A percentile compares a stretch with the other conserved stretches of the same genome.
Evolutionary conservation across 37 sponge, comb jelly and placozoan species (phyloP).

Genomic region (Eunapius fragilis): DNA sequence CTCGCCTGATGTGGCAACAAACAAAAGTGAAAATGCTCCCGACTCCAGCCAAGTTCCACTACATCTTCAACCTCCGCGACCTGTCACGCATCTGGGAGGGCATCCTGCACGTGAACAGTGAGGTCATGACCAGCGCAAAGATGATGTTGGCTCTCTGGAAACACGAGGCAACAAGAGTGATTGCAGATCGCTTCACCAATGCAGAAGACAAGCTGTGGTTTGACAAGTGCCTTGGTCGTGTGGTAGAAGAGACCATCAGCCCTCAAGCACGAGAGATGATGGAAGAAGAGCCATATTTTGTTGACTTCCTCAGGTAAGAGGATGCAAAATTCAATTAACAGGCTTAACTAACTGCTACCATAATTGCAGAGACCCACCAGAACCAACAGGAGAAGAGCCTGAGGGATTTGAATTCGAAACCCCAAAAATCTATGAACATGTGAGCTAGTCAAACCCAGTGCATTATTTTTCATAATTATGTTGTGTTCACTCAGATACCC

Average conservation of each 20-base stretch:
- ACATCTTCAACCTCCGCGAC: conserved; percentile 98
- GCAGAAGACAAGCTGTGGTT: conserved; percentile 95
- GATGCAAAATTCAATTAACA: background rate
- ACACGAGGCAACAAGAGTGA: conserved; percentile 93
- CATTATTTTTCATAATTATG: background rate
- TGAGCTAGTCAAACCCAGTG: conserved; percentile 26
- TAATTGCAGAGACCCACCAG: conserved; percentile 85
- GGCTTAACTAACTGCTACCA: background rate
- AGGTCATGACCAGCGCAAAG: conserved; percentile 35
- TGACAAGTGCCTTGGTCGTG: conserved; percentile 49
- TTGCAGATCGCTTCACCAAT: conserved; percentile 97
- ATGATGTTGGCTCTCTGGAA: conserved; percentile 91
- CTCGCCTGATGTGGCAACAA: conserved; percentile 89
- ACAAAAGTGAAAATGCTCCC: conserved; percentile 98
- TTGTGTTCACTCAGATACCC: conserved; percentile 56
- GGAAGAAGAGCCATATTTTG: conserved; percentile 93
- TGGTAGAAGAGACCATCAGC: conserved; percentile 71
- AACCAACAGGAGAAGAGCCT: conserved; percentile 95
- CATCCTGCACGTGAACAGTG: conserved; percentile 82
- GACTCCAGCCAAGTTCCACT: conserved; percentile 99
- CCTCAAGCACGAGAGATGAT: conserved; percentile 30
- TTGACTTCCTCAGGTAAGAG: conserved; percentile 90
- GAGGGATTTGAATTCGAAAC: conserved; percentile 93
- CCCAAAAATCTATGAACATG: conserved; percentile 97
- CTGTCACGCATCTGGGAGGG: conserved; percentile 99